Evolutionary conservation across 2,888 invertebrate species (phyloP).

Genomic region (Drosophila paramelanica): DNA sequence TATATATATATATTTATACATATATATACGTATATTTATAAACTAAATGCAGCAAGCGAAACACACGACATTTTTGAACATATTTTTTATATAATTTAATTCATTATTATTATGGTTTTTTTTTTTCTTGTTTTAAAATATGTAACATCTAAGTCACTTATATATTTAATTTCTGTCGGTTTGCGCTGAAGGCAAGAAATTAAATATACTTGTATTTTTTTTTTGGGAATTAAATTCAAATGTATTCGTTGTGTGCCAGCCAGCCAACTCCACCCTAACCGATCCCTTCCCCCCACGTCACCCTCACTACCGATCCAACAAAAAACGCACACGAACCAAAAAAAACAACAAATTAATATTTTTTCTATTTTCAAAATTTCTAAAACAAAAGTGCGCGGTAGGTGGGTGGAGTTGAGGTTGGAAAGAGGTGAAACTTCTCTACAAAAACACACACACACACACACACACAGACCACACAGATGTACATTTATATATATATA

Average conservation of each 20-base stretch:
- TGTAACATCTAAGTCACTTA: slow-evolving; percentile 21
- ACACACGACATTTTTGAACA: slow-evolving; percentile 5
- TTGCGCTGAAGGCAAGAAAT: slow-evolving; percentile 11
- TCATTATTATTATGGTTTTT: background rate
- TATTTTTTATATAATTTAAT: slow-evolving; percentile 8
- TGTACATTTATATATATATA: slow-evolving; percentile 2
- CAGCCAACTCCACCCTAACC: slow-evolving; percentile 5
- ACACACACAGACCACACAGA: no score
- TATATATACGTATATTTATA: background rate
- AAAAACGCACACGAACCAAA: no score
- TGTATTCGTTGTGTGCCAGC: slow-evolving; percentile 1
- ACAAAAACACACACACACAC: background rate
- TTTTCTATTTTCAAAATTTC: background rate
- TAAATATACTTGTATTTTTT: slow-evolving; percentile 15
- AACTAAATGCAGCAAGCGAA: slow-evolving; percentile 1
- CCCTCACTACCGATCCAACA: background rate
- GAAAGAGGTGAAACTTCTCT: background rate
- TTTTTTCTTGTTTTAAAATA: slow-evolving; percentile 7
- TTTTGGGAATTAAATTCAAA: slow-evolving; percentile 14
- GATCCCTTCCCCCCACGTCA: background rate
- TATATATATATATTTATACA: background rate
- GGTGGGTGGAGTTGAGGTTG: no score
- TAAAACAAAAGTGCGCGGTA: background rate
- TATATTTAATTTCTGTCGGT: slow-evolving; percentile 10
- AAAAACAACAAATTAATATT: no score